Evolutionary conservation across 2,797 vertebrate genomes (phyloP), one percentile per base, ranked within the genome.

Genomic region (Mormyrus proboscirostris): DNA sequence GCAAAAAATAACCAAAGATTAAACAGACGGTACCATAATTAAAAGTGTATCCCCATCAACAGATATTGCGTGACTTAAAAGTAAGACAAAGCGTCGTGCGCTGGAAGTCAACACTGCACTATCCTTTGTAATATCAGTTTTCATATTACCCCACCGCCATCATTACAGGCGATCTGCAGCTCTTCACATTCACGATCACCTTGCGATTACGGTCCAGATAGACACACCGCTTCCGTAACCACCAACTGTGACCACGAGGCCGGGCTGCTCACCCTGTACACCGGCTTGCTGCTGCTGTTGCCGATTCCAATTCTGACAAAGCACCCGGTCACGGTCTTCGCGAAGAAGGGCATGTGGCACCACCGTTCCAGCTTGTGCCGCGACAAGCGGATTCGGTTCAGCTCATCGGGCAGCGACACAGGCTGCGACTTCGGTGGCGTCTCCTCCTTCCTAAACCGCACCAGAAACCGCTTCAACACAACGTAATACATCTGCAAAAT

Each of bases 331-430:
- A 99, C 98, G 0, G 99, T 99, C 95, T 99, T 99, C 55, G 98
- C 96, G 83, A 99, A 99, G 94, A 99, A 99, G 79, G 99, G 99
- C 99, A 99, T 99, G 92, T 99, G 99, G 94, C 98, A 99, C 99
- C 99, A 99, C 84, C 98, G 98, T 83, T 99, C 99, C 92, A 99
- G 94, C 92, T 99, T 99, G 94, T 99, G 98, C 89, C 99, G 96
- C 0, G 99, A 99, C 92, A 99, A 95, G 1, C 98, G 97, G 50
- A 99, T 95, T 88, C 98, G 94, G 94, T 99, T 99, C 90, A 99
- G 95, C 49, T 99, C 98, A 69, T 99, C 98, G 0, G 98, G 98
- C 50, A 99, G 94, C 0, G 98, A 99, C 85, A 99, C 98, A 0
- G 98, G 98, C 90, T 99, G 97, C 2, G 99, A 99, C 92, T 99